Evolutionary conservation across 2,888 invertebrate species (phyloP).

Genomic region (Xylota segnis): DNA sequence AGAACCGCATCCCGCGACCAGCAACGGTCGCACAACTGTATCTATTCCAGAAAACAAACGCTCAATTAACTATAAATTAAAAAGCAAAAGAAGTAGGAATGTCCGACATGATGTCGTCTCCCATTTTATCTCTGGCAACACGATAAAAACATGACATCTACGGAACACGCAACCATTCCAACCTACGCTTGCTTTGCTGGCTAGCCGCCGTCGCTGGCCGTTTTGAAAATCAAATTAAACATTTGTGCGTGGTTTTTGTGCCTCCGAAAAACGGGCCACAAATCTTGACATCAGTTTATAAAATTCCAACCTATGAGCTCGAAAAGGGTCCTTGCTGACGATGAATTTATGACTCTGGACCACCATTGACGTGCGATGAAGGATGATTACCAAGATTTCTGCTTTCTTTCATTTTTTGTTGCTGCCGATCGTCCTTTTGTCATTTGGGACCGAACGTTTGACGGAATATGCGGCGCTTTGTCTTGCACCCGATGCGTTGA

Average conservation of each 20-base stretch:
- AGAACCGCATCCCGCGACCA: conserved; percentile 13
- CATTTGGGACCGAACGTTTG: conserved; percentile 29
- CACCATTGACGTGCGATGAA: conserved; percentile 74
- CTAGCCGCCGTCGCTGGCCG: conserved; percentile 5
- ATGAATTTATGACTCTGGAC: conserved; percentile 75
- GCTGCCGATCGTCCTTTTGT: conserved; percentile 16
- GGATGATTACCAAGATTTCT: conserved; percentile 56
- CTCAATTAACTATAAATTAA: conserved; percentile 73
- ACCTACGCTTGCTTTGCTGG: conserved; percentile 49
- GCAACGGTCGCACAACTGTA: conserved; percentile 21
- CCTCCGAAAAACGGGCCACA: conserved; percentile 35
- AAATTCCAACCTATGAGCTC: conserved; percentile 51
- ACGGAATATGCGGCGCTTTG: conserved; percentile 54
- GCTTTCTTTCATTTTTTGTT: conserved; percentile 27
- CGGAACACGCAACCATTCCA: conserved; percentile 63
- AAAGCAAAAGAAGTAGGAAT: conserved; percentile 58
- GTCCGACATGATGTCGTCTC: conserved; percentile 71
- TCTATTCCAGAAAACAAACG: conserved; percentile 48
- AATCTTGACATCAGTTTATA: conserved; percentile 54
- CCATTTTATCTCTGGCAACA: conserved; percentile 66
- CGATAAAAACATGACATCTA: conserved; percentile 67
- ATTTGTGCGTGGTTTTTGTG: conserved; percentile 53
- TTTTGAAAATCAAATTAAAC: conserved; percentile 52
- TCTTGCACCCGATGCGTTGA: conserved; percentile 40
- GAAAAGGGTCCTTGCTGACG: conserved; percentile 59